A percentile compares a stretch with the other conserved stretches of the same genome.
These are phyloP conservation scores for Cydia strobilella DNA, from an alignment of 1,140 invertebrate genomes.

Conservation along the genomic window DNA sequence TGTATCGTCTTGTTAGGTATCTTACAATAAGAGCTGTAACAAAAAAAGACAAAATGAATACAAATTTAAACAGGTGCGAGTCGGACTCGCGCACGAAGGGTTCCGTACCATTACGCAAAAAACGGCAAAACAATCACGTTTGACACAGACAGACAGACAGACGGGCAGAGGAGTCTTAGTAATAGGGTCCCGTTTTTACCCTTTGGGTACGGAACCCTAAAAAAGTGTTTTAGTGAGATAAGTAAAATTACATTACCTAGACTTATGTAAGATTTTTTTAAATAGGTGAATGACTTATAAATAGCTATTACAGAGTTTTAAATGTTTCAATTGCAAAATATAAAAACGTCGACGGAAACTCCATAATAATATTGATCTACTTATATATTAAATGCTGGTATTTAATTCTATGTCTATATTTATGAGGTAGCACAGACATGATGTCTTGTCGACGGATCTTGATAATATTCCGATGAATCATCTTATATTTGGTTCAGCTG, in stretches of 20 bases:
- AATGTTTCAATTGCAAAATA: constrained; percentile 12
- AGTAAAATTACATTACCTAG: neutral
- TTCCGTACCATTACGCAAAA: too few relatives aligned
- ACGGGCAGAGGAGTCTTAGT: too few relatives aligned
- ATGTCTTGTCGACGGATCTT: constrained; percentile 9
- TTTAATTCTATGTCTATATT: constrained; percentile 10
- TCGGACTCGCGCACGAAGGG: too few relatives aligned
- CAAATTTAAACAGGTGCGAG: too few relatives aligned
- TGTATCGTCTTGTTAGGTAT: constrained; percentile 88
- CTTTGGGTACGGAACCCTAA: too few relatives aligned
- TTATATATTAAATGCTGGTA: neutral
- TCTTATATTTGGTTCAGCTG: constrained; percentile 2
- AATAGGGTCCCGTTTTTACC: too few relatives aligned
- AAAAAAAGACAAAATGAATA: constrained; percentile 43
- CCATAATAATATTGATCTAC: constrained; percentile 10
- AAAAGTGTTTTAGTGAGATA: neutral
- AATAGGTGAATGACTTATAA: neutral
- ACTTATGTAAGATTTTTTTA: neutral
- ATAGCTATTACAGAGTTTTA: constrained; percentile 5
- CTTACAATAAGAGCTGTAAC: constrained; percentile 88
- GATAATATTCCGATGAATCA: constrained; percentile 17
- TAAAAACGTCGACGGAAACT: constrained; percentile 2
- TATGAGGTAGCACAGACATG: constrained; percentile 16
- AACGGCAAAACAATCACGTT: too few relatives aligned
- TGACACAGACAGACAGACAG: too few relatives aligned